Evolutionary conservation across 92 coral and sea anemone genomes (phyloP).

Genomic region (Muricea muricata): DNA sequence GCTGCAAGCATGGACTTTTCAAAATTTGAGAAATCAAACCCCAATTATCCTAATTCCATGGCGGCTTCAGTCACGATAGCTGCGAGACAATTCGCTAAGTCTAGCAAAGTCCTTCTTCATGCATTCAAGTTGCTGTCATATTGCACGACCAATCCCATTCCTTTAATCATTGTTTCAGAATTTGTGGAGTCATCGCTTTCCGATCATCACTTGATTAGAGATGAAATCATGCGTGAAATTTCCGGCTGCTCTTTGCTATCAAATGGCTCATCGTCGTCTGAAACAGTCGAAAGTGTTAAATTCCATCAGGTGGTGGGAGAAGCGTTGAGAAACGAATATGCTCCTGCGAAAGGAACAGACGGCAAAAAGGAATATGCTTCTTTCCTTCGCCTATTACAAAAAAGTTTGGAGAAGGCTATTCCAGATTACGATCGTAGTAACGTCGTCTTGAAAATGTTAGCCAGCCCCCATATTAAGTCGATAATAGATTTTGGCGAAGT

Average conservation of each 20-base stretch:
- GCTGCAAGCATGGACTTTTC: neutral
- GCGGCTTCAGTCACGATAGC: constrained; percentile 81
- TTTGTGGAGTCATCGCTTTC: constrained; percentile 66
- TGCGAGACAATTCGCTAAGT: constrained; percentile 41
- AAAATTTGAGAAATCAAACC: constrained; percentile 74
- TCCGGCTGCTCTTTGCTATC: constrained; percentile 83
- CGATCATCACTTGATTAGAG: constrained; percentile 6
- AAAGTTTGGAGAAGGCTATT: constrained; percentile 5
- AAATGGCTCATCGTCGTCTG: constrained; percentile 71
- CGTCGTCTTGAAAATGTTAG: constrained; percentile 72
- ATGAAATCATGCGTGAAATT: constrained; percentile 73
- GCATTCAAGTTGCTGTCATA: constrained; percentile 78
- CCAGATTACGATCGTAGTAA: constrained; percentile 20
- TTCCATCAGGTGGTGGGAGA: constrained; percentile 91
- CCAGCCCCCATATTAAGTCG: constrained; percentile 83
- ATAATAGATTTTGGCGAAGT: constrained; percentile 52
- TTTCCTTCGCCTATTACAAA: neutral
- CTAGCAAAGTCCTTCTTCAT: constrained; percentile 38
- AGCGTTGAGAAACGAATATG: constrained; percentile 74
- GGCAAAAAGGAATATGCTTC: neutral
- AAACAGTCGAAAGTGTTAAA: constrained; percentile 77
- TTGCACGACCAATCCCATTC: constrained; percentile 87
- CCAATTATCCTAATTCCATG: constrained; percentile 89
- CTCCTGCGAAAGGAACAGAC: neutral
- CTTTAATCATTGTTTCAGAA: constrained; percentile 76